Evolutionary conservation across 37 sponge, comb jelly and placozoan species (phyloP).

Genomic region (Beroe ovata): DNA sequence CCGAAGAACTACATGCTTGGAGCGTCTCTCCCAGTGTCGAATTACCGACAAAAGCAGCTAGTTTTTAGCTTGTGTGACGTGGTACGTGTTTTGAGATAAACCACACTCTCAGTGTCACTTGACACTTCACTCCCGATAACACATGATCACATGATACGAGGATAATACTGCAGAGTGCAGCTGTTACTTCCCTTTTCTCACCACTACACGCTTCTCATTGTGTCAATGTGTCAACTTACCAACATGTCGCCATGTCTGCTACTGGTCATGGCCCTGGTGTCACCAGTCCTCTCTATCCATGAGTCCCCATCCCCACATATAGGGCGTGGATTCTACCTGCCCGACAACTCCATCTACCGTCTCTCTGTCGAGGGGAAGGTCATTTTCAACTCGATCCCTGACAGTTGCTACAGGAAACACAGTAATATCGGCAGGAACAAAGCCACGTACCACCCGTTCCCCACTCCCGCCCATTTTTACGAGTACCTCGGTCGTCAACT

Average conservation of each 20-base stretch:
- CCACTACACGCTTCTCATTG: no score
- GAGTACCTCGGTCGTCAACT: not conserved
- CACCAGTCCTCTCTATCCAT: not conserved
- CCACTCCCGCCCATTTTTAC: slow-evolving; percentile 3
- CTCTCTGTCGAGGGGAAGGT: not conserved
- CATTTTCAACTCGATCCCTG: slow-evolving; percentile 11
- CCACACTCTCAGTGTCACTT: no score
- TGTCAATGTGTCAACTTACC: no score
- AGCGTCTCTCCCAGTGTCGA: no score
- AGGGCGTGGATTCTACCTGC: slow-evolving; percentile 36
- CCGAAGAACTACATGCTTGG: no score
- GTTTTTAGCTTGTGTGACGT: no score
- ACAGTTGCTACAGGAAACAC: not conserved
- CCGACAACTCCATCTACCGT: slow-evolving; percentile 18
- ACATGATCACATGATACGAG: no score
- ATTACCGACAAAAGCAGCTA: no score
- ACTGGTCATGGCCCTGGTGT: not conserved
- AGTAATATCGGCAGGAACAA: not conserved
- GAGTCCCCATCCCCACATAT: not conserved
- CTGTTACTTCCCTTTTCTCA: no score
- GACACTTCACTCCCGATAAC: no score
- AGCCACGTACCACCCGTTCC: not conserved
- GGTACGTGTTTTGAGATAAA: no score
- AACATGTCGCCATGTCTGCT: not conserved
- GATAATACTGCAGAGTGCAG: no score